These are phyloP conservation scores for Hydrozoanthus gracilis DNA, from an alignment of 92 coral and sea anemone species.

Conservation along the genomic window DNA sequence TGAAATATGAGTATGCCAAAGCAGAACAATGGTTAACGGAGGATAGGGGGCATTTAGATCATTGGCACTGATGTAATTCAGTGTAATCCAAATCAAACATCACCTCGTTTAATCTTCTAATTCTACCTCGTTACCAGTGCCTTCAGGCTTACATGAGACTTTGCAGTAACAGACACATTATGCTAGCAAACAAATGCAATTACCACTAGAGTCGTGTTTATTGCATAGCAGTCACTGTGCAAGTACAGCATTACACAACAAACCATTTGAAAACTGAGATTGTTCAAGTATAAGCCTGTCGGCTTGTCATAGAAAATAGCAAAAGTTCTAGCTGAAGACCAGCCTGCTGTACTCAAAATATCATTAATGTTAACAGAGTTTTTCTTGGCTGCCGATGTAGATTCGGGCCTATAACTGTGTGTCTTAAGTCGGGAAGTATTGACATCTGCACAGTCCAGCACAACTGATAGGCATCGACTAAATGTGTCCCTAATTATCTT, in stretches of 20 bases:
- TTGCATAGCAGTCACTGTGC: not conserved
- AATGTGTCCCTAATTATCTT: not conserved
- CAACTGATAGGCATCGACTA: not conserved
- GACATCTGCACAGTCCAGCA: not conserved
- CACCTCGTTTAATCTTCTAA: not conserved
- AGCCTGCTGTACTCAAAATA: conserved; percentile 1
- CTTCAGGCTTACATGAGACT: too few relatives aligned
- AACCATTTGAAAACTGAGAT: not conserved
- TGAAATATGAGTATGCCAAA: too few relatives aligned
- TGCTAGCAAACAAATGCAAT: not conserved
- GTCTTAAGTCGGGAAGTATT: not conserved
- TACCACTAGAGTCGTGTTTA: not conserved
- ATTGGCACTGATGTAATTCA: too few relatives aligned
- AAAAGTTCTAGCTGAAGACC: not conserved
- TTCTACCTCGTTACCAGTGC: not conserved
- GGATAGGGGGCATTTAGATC: too few relatives aligned
- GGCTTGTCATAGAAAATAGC: not conserved
- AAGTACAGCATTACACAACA: not conserved
- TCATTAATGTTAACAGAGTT: not conserved
- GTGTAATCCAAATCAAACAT: too few relatives aligned
- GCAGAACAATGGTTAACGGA: too few relatives aligned
- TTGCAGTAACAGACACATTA: not conserved
- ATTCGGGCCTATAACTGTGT: too few relatives aligned
- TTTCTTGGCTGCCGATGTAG: not conserved
- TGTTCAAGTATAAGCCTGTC: not conserved